phyloP scores from a whole-genome alignment of 2,113 vertebrate species.

The Heteronetta atricapilla region DNA sequence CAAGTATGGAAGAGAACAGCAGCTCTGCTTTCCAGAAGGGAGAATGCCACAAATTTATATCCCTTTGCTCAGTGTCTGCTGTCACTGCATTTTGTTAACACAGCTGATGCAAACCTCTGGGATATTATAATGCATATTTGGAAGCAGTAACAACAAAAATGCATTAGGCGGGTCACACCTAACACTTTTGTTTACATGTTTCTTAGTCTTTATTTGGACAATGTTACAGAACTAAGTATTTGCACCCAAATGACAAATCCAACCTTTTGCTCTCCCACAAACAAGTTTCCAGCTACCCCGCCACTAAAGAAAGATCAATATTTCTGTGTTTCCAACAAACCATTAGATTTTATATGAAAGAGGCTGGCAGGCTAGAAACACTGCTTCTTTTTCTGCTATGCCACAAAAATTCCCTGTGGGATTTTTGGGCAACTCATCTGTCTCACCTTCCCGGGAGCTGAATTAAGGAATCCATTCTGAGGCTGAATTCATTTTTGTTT shows the following conservation, averaged over 20 bases:
- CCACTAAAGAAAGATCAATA: neutral
- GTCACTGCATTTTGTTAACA: neutral
- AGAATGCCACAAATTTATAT: neutral
- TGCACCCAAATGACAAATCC: neutral
- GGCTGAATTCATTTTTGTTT: neutral
- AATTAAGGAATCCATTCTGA: neutral
- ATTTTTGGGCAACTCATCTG: neutral
- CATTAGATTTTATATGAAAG: neutral
- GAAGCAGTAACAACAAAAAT: neutral
- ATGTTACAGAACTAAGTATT: neutral
- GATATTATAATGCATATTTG: neutral
- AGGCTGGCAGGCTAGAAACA: neutral
- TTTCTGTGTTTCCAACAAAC: neutral
- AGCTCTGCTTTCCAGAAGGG: neutral
- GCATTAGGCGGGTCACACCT: neutral
- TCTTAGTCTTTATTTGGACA: neutral
- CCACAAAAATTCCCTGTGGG: neutral
- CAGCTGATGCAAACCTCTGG: neutral
- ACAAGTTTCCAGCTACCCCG: neutral
- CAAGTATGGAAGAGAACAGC: neutral
- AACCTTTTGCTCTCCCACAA: neutral
- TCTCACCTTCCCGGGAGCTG: neutral
- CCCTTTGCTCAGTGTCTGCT: neutral
- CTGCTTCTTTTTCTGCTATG: neutral
- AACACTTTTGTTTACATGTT: neutral